Percentiles rank a stretch among this genome's conserved stretches.
phyloP scores from a whole-genome alignment of 2,797 vertebrate genomes.

The Siniperca scherzeri region DNA sequence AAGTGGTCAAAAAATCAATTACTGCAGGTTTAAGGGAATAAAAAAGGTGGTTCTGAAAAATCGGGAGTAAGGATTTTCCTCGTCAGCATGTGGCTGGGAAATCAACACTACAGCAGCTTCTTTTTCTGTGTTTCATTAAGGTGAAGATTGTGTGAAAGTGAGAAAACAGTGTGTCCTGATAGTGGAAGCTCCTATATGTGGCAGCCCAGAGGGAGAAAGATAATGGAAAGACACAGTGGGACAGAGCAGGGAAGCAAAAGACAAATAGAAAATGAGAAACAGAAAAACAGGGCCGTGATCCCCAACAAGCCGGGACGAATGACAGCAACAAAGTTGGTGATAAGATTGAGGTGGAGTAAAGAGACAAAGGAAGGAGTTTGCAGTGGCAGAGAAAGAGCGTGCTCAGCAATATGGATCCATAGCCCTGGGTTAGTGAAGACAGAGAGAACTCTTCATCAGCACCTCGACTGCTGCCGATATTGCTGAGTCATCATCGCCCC shows the following conservation, averaged over 20 bases:
- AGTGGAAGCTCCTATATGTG: constrained; percentile 30
- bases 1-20: constrained; percentile 18
- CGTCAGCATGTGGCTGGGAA: constrained; percentile 32
- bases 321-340: constrained; percentile 58
- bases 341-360: constrained; percentile 56
- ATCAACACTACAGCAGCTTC: constrained; percentile 28
- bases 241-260: constrained; percentile 11
- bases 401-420: constrained; percentile 84
- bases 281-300: constrained; percentile 37
- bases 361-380: constrained; percentile 77
- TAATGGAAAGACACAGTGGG: constrained; percentile 48
- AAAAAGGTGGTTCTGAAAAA: background rate
- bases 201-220: constrained; percentile 33
- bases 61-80: constrained; percentile 1
- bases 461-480: constrained; percentile 75
- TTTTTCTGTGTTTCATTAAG: constrained; percentile 41
- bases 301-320: constrained; percentile 39
- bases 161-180: constrained; percentile 45
- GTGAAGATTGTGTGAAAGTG: constrained; percentile 46
- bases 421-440: constrained; percentile 79
- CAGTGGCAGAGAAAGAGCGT: constrained; percentile 63
- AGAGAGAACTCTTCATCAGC: constrained; percentile 82
- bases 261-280: constrained; percentile 31
- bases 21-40: constrained; percentile 1
- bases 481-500: constrained; percentile 77